Evolutionary conservation across 2,888 invertebrate genomes (phyloP).

Genomic region (Lithophane socia): DNA sequence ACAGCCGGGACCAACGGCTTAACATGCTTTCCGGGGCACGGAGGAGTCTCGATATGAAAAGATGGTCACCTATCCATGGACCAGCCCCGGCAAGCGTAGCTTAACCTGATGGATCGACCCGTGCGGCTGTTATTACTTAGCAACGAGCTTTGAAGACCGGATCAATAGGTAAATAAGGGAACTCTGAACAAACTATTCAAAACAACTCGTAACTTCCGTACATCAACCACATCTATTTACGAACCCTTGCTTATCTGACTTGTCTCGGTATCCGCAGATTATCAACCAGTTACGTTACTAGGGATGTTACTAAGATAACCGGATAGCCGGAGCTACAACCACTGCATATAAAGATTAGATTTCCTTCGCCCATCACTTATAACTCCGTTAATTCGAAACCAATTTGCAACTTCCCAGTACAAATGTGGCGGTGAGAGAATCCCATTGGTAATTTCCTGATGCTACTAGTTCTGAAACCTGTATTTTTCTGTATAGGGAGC

Average conservation of each 20-base stretch:
- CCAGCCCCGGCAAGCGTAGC: too few species aligned
- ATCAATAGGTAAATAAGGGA: neutral
- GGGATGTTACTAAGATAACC: constrained; percentile 55
- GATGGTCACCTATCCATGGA: too few species aligned
- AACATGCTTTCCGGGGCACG: too few species aligned
- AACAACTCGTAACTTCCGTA: neutral
- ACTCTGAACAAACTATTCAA: neutral
- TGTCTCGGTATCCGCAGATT: constrained; percentile 39
- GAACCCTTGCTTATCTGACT: constrained; percentile 19
- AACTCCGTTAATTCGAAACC: constrained; percentile 64
- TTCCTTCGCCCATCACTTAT: constrained; percentile 56
- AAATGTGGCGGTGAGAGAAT: constrained; percentile 54
- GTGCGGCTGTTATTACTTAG: too few species aligned
- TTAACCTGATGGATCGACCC: too few species aligned
- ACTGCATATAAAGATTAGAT: constrained; percentile 52
- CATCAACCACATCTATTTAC: constrained; percentile 27
- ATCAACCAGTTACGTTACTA: constrained; percentile 44
- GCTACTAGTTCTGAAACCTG: constrained; percentile 41
- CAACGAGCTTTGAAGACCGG: too few species aligned
- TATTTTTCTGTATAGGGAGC: constrained; percentile 33
- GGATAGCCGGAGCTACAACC: constrained; percentile 17
- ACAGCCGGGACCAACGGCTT: neutral
- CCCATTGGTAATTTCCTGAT: constrained; percentile 60
- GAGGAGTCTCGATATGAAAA: too few species aligned
- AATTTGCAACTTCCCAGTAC: constrained; percentile 72